Evolutionary conservation across 2,888 invertebrate species (phyloP).

Genomic region (Philereme vetulata): DNA sequence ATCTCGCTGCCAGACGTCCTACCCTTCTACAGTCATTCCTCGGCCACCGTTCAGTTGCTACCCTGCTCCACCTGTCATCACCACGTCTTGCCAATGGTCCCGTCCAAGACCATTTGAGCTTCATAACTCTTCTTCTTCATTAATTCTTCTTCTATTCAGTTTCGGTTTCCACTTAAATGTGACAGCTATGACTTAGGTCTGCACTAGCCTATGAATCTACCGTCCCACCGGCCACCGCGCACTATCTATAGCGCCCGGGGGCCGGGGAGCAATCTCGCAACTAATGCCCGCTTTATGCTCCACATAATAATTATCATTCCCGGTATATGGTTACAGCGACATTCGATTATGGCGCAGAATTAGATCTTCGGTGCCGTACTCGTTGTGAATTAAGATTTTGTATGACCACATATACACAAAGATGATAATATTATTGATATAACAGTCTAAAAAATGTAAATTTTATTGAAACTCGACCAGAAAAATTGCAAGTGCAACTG

Average conservation of each 20-base stretch:
- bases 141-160: background rate
- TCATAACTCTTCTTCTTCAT: too few relatives aligned
- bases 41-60: too few relatives aligned
- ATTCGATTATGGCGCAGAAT: constrained; percentile 25
- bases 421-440: too few relatives aligned
- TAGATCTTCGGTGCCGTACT: constrained; percentile 9
- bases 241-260: constrained; percentile 45
- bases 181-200: constrained; percentile 16
- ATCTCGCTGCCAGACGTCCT: too few relatives aligned
- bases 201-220: constrained; percentile 45
- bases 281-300: constrained; percentile 54
- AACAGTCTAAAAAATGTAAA: too few relatives aligned
- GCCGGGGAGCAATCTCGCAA: constrained; percentile 47
- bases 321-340: constrained; percentile 27
- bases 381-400: constrained; percentile 9
- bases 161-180: constrained; percentile 28
- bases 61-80: too few relatives aligned
- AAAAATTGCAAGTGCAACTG: too few relatives aligned
- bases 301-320: constrained; percentile 58
- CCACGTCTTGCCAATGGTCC: too few relatives aligned
- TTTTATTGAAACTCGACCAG: too few relatives aligned
- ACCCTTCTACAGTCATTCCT: too few relatives aligned
- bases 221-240: constrained; percentile 19
- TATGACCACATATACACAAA: background rate
- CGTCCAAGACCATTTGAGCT: too few relatives aligned